Evolutionary conservation across 2,888 invertebrate genomes (phyloP).

Genomic region (Salpingus planirostris): DNA sequence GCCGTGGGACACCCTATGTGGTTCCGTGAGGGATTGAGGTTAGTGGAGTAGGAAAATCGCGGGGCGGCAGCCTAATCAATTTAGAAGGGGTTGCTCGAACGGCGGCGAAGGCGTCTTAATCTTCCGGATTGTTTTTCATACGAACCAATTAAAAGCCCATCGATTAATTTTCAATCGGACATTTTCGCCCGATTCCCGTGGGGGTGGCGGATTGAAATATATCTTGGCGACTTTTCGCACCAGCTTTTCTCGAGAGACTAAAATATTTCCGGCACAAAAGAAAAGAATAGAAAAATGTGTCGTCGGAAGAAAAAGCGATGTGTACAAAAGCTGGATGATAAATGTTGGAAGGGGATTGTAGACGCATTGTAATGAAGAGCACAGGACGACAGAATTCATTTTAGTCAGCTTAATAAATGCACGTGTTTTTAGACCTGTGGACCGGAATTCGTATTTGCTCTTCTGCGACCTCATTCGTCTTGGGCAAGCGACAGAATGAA

Average conservation of each 20-base stretch:
- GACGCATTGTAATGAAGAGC: conserved; percentile 33
- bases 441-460: no score
- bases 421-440: conserved; percentile 21
- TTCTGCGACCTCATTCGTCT: conserved; percentile 2
- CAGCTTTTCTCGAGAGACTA: conserved; percentile 24
- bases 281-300: conserved; percentile 33
- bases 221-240: conserved; percentile 19
- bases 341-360: conserved; percentile 29
- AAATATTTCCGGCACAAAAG: conserved; percentile 28
- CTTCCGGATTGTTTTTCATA: conserved; percentile 17
- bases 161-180: conserved; percentile 18
- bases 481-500: no score
- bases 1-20: no score
- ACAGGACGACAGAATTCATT: conserved; percentile 29
- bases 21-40: no score
- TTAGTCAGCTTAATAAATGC: conserved; percentile 31
- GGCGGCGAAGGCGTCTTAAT: conserved; percentile 13
- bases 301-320: conserved; percentile 32
- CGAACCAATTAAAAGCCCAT: conserved; percentile 18
- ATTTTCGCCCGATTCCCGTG: conserved; percentile 13
- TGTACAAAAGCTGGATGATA: conserved; percentile 32
- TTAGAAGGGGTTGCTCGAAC: conserved; percentile 13
- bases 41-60: conserved; percentile 2
- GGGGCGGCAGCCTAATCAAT: conserved; percentile 7
- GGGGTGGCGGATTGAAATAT: conserved; percentile 19